A percentile compares a stretch with the other conserved stretches of the same genome.
These are phyloP conservation scores for Chrysocyon brachyurus DNA, from an alignment of 2,797 vertebrate species.

Conservation along the genomic window DNA sequence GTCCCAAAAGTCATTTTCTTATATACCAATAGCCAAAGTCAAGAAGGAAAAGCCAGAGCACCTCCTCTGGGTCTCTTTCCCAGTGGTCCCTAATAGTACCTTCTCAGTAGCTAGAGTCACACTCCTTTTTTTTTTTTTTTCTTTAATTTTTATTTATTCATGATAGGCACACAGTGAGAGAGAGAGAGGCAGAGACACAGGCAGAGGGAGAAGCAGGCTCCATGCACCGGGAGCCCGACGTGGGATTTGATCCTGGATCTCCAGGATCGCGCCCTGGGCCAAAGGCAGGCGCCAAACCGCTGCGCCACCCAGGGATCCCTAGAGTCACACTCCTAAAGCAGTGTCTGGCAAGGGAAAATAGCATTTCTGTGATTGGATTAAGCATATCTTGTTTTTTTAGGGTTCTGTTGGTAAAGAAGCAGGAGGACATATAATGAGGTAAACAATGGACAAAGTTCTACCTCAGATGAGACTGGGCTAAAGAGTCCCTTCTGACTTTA, in stretches of 20 bases:
- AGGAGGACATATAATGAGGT: background rate
- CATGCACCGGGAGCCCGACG: no score
- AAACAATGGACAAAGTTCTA: background rate
- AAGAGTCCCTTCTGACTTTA: background rate
- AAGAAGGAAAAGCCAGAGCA: background rate
- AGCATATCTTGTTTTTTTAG: background rate
- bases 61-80: background rate
- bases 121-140: no score
- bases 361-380: background rate
- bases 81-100: background rate
- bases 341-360: constrained; percentile 9
- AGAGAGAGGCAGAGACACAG: no score
- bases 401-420: background rate
- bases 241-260: no score
- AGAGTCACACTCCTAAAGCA: background rate
- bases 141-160: no score
- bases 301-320: no score
- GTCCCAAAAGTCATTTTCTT: background rate
- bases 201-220: no score
- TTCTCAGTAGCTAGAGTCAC: background rate
- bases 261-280: no score
- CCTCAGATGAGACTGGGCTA: background rate
- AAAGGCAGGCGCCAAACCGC: no score
- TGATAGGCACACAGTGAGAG: no score
- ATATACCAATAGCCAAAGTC: background rate